Percentiles rank a stretch among this genome's conserved stretches.
Evolutionary conservation across 2,888 invertebrate genomes (phyloP).

Genomic region (Trissolcus brochymenae): DNA sequence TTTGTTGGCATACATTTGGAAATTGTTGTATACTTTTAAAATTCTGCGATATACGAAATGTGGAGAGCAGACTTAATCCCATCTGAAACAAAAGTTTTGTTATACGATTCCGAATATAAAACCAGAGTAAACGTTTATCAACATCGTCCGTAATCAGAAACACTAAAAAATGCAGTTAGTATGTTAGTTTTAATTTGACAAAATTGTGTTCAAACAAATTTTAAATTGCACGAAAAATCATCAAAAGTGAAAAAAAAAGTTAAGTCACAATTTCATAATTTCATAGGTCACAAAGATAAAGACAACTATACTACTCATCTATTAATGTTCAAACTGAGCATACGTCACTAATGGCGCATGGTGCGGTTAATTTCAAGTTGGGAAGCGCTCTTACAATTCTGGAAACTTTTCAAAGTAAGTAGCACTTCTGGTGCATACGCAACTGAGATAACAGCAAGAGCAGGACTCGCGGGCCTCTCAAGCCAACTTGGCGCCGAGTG

Average conservation of each 20-base stretch:
- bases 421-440: conserved; percentile 57
- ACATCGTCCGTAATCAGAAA: too few species aligned
- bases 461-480: conserved; percentile 53
- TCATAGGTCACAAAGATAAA: conserved; percentile 14
- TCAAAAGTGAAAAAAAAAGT: conserved; percentile 5
- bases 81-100: too few species aligned
- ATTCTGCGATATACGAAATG: too few species aligned
- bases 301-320: not conserved
- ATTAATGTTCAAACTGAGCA: conserved; percentile 54
- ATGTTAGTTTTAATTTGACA: too few species aligned
- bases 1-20: too few species aligned
- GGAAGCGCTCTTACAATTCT: conserved; percentile 59
- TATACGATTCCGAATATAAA: too few species aligned
- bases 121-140: too few species aligned
- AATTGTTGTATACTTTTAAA: too few species aligned
- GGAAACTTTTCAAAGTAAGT: conserved; percentile 58
- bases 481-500: conserved; percentile 52
- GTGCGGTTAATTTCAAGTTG: conserved; percentile 61
- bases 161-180: too few species aligned
- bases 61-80: too few species aligned
- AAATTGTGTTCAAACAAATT: too few species aligned
- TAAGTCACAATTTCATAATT: conserved; percentile 34
- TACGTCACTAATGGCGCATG: conserved; percentile 56
- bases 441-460: conserved; percentile 54
- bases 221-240: too few species aligned